Evolutionary conservation across 2,888 invertebrate species (phyloP).

Genomic region (Salpingus planirostris): DNA sequence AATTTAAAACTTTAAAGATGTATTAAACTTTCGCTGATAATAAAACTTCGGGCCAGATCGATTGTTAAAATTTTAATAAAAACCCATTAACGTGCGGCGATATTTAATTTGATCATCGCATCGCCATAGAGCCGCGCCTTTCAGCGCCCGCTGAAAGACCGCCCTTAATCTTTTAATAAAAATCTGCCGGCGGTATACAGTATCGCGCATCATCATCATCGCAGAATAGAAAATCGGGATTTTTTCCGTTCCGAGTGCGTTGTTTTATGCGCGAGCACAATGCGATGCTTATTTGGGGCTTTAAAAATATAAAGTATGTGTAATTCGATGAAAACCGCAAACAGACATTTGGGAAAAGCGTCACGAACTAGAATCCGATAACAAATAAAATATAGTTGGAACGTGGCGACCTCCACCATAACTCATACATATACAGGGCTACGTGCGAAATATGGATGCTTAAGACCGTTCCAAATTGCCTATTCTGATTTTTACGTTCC

Average conservation of each 20-base stretch:
- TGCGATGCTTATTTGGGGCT: slow-evolving; percentile 18
- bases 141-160: too few species aligned
- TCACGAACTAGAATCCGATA: slow-evolving; percentile 42
- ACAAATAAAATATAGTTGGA: slow-evolving; percentile 43
- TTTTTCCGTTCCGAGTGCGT: too few species aligned
- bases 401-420: slow-evolving; percentile 40
- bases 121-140: too few species aligned
- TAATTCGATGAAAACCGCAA: slow-evolving; percentile 40
- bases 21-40: slow-evolving; percentile 29
- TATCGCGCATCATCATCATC: too few species aligned
- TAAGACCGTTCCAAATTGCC: slow-evolving; percentile 38
- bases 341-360: slow-evolving; percentile 40
- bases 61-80: slow-evolving; percentile 20
- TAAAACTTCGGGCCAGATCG: slow-evolving; percentile 21
- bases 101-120: slow-evolving; percentile 12
- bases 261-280: slow-evolving; percentile 12
- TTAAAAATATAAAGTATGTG: slow-evolving; percentile 32
- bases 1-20: slow-evolving; percentile 35
- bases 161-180: too few species aligned
- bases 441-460: slow-evolving; percentile 41
- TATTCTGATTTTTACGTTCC: slow-evolving; percentile 35
- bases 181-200: too few species aligned
- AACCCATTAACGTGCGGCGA: slow-evolving; percentile 10
- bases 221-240: too few species aligned
- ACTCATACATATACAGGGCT: slow-evolving; percentile 40